phyloP scores from a whole-genome alignment of 2,888 invertebrate species.

The Deroplatys truncata region DNA sequence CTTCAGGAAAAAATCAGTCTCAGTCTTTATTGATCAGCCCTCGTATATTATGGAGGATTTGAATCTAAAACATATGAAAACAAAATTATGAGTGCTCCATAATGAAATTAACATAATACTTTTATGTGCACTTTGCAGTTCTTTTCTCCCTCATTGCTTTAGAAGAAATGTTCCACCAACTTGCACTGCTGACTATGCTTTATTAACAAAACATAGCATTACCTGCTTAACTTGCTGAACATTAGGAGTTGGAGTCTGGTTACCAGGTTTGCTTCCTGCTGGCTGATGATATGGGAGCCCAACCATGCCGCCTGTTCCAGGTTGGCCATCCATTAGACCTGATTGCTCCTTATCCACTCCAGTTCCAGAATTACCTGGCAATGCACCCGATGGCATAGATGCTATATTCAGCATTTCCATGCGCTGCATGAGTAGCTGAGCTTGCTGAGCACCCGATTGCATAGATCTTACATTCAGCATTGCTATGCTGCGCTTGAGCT shows the following conservation, averaged over 20 bases:
- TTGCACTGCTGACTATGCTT: not conserved
- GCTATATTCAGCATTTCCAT: constrained; percentile 44
- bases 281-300: constrained; percentile 18
- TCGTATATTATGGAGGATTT: not conserved
- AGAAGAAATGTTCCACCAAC: no score
- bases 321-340: constrained; percentile 32
- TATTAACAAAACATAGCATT: constrained; percentile 15
- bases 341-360: constrained; percentile 25
- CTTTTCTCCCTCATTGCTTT: no score
- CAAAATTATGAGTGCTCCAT: not conserved
- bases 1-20: no score
- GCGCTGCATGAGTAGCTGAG: constrained; percentile 73
- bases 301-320: constrained; percentile 23
- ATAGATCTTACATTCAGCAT: constrained; percentile 30
- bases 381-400: constrained; percentile 21
- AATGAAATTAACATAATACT: no score
- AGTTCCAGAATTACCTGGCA: constrained; percentile 16
- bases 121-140: not conserved
- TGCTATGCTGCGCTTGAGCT: constrained; percentile 63
- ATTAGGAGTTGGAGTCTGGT: constrained; percentile 71
- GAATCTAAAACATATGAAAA: not conserved
- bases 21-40: no score
- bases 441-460: constrained; percentile 61
- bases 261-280: constrained; percentile 62
- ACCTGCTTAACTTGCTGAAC: constrained; percentile 80